Evolutionary conservation across 2,113 vertebrate species (phyloP).

Genomic region (Tamias sibiricus): DNA sequence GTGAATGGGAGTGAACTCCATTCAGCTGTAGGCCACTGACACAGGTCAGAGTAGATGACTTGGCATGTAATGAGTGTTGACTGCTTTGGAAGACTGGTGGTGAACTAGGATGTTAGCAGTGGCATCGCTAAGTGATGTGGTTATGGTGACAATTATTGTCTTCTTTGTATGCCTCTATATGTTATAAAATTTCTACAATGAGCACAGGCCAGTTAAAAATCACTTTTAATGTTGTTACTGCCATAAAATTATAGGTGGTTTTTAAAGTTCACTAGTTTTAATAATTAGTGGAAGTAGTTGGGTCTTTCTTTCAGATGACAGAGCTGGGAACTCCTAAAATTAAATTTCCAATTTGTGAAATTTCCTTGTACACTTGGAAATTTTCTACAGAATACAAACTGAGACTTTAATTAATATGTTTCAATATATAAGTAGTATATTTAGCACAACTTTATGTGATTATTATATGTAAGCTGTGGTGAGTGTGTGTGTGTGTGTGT

Average conservation of each 20-base stretch:
- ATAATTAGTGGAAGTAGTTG: neutral
- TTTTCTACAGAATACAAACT: neutral
- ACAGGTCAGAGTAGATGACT: neutral
- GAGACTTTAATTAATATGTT: neutral
- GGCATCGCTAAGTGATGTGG: neutral
- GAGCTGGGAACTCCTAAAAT: neutral
- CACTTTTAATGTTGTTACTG: neutral
- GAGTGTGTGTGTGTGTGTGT: neutral
- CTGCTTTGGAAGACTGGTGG: neutral
- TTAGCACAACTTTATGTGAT: neutral
- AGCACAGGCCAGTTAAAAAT: neutral
- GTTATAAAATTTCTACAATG: neutral
- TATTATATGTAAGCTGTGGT: neutral
- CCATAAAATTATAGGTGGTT: neutral
- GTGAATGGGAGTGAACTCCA: neutral
- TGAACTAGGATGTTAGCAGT: neutral
- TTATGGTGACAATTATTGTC: neutral
- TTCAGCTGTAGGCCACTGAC: neutral
- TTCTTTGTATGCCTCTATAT: neutral
- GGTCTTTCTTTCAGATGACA: neutral
- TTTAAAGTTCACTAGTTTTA: neutral
- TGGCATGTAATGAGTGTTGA: neutral
- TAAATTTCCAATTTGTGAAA: conserved; percentile 19
- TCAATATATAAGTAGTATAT: neutral
- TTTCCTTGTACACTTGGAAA: neutral